A percentile compares a stretch with the other conserved stretches of the same genome.
Evolutionary conservation across 2,888 invertebrate genomes (phyloP).

Genomic region (Hypsopygia costalis): DNA sequence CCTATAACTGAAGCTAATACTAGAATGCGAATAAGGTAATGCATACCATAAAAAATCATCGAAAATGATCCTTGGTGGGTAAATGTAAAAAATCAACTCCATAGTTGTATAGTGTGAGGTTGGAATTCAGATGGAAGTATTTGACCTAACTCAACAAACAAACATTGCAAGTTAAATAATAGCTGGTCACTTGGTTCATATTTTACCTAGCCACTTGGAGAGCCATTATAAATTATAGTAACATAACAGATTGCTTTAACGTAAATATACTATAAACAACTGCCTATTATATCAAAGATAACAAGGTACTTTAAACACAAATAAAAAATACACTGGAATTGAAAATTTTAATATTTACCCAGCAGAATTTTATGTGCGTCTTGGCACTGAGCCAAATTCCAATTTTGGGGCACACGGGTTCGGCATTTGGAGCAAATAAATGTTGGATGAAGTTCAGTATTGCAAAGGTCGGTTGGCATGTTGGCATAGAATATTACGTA

Average conservation of each 20-base stretch:
- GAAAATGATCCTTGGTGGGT: no score
- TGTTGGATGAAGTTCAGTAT: not conserved
- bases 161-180: no score
- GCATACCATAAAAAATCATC: no score
- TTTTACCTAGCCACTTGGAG: no score
- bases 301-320: not conserved
- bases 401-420: conserved; percentile 5
- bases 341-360: conserved; percentile 6
- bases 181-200: no score
- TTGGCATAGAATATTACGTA: not conserved
- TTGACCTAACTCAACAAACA: no score
- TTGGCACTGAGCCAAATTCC: conserved; percentile 2
- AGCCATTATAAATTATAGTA: no score
- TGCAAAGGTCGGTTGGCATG: conserved; percentile 1
- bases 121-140: no score
- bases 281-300: not conserved
- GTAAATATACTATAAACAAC: not conserved
- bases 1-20: no score
- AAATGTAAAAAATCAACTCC: no score
- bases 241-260: not conserved
- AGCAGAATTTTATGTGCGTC: conserved; percentile 3
- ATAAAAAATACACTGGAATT: conserved; percentile 4
- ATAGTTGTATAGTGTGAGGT: no score
- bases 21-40: no score
- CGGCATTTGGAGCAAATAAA: not conserved